A percentile compares a stretch with the other conserved stretches of the same genome.
phyloP scores from a whole-genome alignment of 2,113 vertebrate species.

The Lanius collurio region DNA sequence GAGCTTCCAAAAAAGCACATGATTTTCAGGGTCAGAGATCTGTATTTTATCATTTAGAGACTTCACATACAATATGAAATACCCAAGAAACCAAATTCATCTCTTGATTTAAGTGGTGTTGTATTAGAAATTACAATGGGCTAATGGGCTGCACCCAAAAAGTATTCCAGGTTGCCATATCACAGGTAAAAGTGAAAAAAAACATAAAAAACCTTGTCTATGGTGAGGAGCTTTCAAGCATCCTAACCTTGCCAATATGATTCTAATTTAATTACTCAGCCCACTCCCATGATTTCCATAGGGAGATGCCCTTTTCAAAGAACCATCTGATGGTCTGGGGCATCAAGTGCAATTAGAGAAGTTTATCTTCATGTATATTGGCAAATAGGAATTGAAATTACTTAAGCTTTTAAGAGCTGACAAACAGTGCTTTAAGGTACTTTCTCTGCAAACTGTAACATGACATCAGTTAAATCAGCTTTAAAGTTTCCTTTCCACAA shows the following conservation, averaged over 20 bases:
- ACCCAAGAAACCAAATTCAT: not conserved
- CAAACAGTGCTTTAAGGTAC: not conserved
- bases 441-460: not conserved
- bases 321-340: not conserved
- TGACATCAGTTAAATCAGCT: not conserved
- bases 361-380: not conserved
- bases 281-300: not conserved
- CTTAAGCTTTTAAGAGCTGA: not conserved
- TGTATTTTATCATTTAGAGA: not conserved
- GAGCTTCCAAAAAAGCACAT: not conserved
- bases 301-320: not conserved
- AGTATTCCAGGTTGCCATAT: not conserved
- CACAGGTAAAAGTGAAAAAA: not conserved
- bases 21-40: not conserved
- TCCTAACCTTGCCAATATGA: not conserved
- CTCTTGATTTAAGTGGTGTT: not conserved
- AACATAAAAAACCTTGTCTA: not conserved
- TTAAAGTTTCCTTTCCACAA: not conserved
- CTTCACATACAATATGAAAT: not conserved
- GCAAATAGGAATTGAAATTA: not conserved
- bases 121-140: not conserved
- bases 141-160: not conserved
- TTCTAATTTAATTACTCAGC: not conserved
- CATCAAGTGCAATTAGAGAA: not conserved
- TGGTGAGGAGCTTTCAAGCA: not conserved